A percentile compares a stretch with the other conserved stretches of the same genome.
These are phyloP conservation scores for Corvus hawaiiensis DNA, from an alignment of 2,113 vertebrate species.

Conservation along the genomic window DNA sequence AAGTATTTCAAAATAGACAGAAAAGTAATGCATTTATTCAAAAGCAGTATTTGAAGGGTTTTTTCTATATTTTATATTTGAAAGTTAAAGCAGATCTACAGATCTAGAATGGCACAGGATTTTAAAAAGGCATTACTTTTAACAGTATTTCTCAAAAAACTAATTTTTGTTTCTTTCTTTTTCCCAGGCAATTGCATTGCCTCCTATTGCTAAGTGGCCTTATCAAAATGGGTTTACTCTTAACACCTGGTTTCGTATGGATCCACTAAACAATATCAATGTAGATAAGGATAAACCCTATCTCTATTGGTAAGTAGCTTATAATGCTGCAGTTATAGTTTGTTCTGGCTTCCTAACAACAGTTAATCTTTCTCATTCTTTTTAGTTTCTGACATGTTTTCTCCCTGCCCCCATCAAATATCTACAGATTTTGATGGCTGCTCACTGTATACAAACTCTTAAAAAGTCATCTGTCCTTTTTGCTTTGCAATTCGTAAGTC, in stretches of 20 bases:
- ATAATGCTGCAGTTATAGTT: background rate
- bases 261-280: constrained; percentile 95
- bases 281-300: constrained; percentile 98
- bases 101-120: background rate
- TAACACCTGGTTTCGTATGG: constrained; percentile 98
- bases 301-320: constrained; percentile 90
- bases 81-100: background rate
- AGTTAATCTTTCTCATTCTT: background rate
- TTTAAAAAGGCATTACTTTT: background rate
- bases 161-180: background rate
- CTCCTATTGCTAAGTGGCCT: constrained; percentile 99
- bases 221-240: constrained; percentile 97
- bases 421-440: background rate
- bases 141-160: background rate
- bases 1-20: background rate
- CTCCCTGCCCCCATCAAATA: fast-evolving
- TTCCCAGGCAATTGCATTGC: constrained; percentile 90
- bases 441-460: background rate
- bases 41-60: fast-evolving
- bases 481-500: background rate
- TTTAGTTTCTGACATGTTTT: background rate
- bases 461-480: background rate
- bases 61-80: background rate
- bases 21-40: background rate
- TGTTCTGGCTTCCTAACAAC: background rate